phyloP scores from a whole-genome alignment of 2,113 vertebrate genomes.

The Heterotis niloticus region DNA sequence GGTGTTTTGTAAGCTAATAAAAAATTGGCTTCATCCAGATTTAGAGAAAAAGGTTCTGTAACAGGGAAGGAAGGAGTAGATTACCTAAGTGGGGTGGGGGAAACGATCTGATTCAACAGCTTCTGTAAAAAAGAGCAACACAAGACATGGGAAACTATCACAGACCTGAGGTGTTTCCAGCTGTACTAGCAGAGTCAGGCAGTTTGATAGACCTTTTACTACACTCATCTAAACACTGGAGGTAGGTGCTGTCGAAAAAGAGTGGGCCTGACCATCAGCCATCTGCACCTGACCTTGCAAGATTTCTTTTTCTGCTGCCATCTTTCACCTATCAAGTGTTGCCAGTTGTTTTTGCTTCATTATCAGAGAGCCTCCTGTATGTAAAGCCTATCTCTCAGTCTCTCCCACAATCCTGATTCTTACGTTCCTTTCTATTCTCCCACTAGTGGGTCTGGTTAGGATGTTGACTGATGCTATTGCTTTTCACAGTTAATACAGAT shows the following conservation, averaged over 20 bases:
- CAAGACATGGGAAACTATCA: no score
- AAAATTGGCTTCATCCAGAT: no score
- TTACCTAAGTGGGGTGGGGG: background rate
- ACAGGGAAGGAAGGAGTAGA: background rate
- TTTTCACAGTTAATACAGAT: background rate
- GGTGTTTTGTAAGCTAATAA: no score
- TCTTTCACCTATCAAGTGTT: background rate
- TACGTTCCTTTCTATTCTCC: slow-evolving; percentile 32
- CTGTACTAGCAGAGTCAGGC: no score
- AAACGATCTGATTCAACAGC: background rate
- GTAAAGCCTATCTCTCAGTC: slow-evolving; percentile 19
- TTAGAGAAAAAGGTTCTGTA: background rate
- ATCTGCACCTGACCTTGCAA: no score
- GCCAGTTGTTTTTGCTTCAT: background rate
- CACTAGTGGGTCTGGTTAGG: background rate
- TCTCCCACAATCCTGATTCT: slow-evolving; percentile 29
- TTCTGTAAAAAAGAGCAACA: background rate
- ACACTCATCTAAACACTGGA: no score
- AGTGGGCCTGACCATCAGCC: no score
- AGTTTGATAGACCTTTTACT: no score
- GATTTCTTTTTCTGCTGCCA: background rate
- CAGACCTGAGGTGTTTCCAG: no score
- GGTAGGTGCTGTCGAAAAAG: no score
- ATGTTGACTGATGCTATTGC: no score
- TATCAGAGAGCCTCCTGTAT: background rate